phyloP scores from a whole-genome alignment of 2,113 vertebrate species.

The Kryptolebias marmoratus region DNA sequence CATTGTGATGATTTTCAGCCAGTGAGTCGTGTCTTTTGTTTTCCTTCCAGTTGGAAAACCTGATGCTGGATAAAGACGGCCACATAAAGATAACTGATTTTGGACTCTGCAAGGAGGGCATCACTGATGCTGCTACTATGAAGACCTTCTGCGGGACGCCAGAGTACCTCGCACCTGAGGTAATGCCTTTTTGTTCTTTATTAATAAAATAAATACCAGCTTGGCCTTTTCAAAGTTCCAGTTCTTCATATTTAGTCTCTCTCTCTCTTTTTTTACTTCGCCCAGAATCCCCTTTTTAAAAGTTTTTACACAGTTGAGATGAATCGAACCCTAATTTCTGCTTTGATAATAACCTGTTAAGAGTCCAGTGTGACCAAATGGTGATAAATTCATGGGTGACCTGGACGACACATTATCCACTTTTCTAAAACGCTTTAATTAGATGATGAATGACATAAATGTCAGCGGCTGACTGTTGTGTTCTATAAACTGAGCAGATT shows the following conservation, averaged over 20 bases:
- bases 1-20: neutral
- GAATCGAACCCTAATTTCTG: too few relatives aligned
- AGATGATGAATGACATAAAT: conserved; percentile 16
- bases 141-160: conserved; percentile 99
- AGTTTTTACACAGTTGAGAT: too few relatives aligned
- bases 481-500: conserved; percentile 43
- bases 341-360: neutral
- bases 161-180: conserved; percentile 96
- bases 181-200: conserved; percentile 52
- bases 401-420: neutral
- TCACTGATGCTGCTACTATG: conserved; percentile 99
- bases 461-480: conserved; percentile 5
- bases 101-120: conserved; percentile 98
- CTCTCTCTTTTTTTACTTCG: too few relatives aligned
- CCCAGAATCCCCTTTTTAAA: too few relatives aligned
- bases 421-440: neutral
- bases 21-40: conserved; percentile 20
- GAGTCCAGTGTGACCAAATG: neutral
- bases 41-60: conserved; percentile 90
- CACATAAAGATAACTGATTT: conserved; percentile 99
- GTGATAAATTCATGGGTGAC: neutral
- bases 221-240: neutral
- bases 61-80: conserved; percentile 98
- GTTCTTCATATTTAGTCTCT: too few relatives aligned
- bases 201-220: neutral